Evolutionary conservation across 2,113 vertebrate species (phyloP), one percentile per base, ranked within the genome.

Genomic region (Argyrosomus japonicus): DNA sequence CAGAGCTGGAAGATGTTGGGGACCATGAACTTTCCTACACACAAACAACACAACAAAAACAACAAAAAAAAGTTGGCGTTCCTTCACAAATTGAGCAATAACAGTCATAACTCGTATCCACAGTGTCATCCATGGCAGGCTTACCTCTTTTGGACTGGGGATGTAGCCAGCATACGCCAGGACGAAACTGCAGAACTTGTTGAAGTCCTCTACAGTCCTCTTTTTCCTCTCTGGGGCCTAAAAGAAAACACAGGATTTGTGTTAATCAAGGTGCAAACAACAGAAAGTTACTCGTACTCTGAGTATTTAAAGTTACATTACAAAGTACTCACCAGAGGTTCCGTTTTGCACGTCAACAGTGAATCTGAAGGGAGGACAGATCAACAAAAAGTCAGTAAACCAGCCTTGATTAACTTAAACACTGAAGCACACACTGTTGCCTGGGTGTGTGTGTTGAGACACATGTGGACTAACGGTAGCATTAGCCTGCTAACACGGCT

Each of bases 121-220:
- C 43, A 8, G 13, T 32, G 15, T 62, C 10, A 57, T 45, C n/a
- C 7, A 18, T 1, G 68, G 40, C n/a, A 56, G 56, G 56, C 92
- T 86, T 81, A 97, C 97, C 96, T 97, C 97, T 89, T 97, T 97
- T 29, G 96, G 93, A 68, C 95, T 92, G 0, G 97, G 97, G 81
- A 97, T 98, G 87, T 98, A 97, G 48, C 97, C 97, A 0, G 97
- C 96, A 68, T 98, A 97, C 0, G 96, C 96, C 87, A 98, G 91
- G 36, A 97, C 97, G 83, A 97, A 97, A 88, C 96, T 97, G 92
- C 97, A 97, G 90, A 97, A 97, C 91, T 97, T 97, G 92, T 97
- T 97, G 93, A 97, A 97, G 92, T 97, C 97, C 75, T 97, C 97
- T 60, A 97, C 97, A 1, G 97, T 97, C 87, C 97, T 95, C 87